These are phyloP conservation scores for Hippoglossus stenolepis DNA, from an alignment of 2,113 vertebrate genomes.

Conservation along the genomic window DNA sequence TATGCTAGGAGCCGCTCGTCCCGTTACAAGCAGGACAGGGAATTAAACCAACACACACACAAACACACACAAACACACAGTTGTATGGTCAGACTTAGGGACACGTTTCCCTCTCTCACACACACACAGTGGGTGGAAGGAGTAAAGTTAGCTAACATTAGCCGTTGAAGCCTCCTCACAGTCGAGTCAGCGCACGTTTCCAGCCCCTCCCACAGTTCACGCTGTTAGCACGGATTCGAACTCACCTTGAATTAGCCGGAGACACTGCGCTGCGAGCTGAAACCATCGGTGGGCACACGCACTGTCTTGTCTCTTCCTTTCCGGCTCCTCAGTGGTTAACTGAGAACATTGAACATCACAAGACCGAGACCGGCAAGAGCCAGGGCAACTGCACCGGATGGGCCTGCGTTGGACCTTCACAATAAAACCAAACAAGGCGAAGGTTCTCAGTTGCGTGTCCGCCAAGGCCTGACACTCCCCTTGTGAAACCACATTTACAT, in stretches of 20 bases:
- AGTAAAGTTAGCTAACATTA: slow-evolving; percentile 30
- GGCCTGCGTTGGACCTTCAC: slow-evolving; percentile 7
- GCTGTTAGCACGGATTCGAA: fast-evolving
- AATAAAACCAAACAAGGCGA: slow-evolving; percentile 27
- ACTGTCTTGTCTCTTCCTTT: background rate
- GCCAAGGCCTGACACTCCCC: too few species aligned
- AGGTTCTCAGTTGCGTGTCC: too few species aligned
- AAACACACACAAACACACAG: too few species aligned
- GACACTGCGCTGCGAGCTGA: background rate
- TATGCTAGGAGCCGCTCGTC: background rate
- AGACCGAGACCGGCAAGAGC: background rate
- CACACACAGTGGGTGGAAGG: background rate
- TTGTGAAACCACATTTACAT: too few species aligned
- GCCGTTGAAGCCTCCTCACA: background rate
- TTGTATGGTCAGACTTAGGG: background rate
- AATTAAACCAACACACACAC: background rate
- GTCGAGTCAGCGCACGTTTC: slow-evolving; percentile 9
- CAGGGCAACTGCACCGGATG: background rate
- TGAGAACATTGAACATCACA: background rate
- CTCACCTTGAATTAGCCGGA: slow-evolving; percentile 19
- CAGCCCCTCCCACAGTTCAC: background rate
- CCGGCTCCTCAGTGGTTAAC: background rate
- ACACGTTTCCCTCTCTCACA: background rate
- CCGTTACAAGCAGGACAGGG: background rate
- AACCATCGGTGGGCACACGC: background rate